A percentile compares a stretch with the other conserved stretches of the same genome.
phyloP scores from a whole-genome alignment of 2,888 invertebrate genomes.

The Danaus chrysippus region DNA sequence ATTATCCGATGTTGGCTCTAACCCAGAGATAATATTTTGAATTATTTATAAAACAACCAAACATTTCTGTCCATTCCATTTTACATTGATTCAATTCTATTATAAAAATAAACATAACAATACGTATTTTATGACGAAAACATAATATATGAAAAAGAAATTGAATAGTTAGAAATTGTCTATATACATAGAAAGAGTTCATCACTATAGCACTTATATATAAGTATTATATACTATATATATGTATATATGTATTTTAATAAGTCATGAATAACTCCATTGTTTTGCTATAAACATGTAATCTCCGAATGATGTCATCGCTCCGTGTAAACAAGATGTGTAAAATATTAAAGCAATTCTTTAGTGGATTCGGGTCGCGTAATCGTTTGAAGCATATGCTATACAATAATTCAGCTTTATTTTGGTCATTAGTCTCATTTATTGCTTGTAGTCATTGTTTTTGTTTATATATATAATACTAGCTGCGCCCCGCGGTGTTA shows the following conservation, averaged over 20 bases:
- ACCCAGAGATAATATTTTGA: conserved; percentile 32
- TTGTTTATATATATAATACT: no score
- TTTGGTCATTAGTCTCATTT: no score
- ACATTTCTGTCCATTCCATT: no score
- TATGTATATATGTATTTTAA: neutral
- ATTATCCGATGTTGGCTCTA: conserved; percentile 31
- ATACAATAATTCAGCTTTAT: neutral
- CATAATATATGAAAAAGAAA: no score
- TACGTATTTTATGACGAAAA: no score
- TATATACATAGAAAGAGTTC: no score
- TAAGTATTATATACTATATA: neutral
- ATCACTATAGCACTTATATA: neutral
- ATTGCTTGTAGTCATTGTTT: no score
- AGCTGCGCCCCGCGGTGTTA: no score
- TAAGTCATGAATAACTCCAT: conserved; percentile 11
- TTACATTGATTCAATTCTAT: no score
- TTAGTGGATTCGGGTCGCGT: neutral
- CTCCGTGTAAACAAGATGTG: neutral
- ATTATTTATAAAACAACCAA: conserved; percentile 24
- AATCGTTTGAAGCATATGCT: neutral
- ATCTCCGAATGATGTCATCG: neutral
- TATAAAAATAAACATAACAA: no score
- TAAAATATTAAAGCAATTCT: neutral
- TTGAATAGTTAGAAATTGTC: no score
- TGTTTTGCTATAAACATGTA: conserved; percentile 1